Evolutionary conservation across 64 coral and sea anemone genomes (phyloP).

Genomic region (Trachythela sp.): DNA sequence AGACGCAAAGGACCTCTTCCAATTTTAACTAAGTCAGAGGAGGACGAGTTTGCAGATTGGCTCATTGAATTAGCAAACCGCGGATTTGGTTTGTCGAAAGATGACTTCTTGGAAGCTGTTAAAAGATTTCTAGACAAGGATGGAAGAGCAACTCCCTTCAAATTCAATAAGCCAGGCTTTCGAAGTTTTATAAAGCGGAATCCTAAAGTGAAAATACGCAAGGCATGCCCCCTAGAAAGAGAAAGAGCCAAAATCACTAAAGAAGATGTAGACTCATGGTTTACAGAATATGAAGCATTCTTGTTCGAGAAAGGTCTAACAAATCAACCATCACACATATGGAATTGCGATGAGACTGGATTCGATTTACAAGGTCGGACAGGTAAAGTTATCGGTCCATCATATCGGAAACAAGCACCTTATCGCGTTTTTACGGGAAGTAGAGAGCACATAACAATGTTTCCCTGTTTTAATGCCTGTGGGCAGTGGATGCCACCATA

Average conservation of each 20-base stretch:
- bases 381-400: slow-evolving; percentile 38
- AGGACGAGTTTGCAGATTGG: slow-evolving; percentile 43
- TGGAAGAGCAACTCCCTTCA: slow-evolving; percentile 26
- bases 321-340: slow-evolving; percentile 31
- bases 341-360: slow-evolving; percentile 37
- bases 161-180: neutral
- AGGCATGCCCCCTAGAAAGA: slow-evolving; percentile 2
- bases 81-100: slow-evolving; percentile 40
- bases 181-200: neutral
- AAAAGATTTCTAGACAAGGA: slow-evolving; percentile 57
- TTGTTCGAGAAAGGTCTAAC: neutral
- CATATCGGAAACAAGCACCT: slow-evolving; percentile 27
- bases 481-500: slow-evolving; percentile 50
- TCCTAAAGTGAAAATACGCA: neutral
- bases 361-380: slow-evolving; percentile 48
- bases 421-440: slow-evolving; percentile 11
- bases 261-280: slow-evolving; percentile 15
- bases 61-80: slow-evolving; percentile 46
- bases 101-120: slow-evolving; percentile 37
- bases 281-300: slow-evolving; percentile 32
- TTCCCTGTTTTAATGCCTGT: slow-evolving; percentile 52
- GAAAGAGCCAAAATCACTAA: slow-evolving; percentile 11
- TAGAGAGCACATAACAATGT: slow-evolving; percentile 38
- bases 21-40: slow-evolving; percentile 48
- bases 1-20: slow-evolving; percentile 17